phyloP scores from a whole-genome alignment of 2,888 invertebrate species.

The Tetramorium bicarinatum region DNA sequence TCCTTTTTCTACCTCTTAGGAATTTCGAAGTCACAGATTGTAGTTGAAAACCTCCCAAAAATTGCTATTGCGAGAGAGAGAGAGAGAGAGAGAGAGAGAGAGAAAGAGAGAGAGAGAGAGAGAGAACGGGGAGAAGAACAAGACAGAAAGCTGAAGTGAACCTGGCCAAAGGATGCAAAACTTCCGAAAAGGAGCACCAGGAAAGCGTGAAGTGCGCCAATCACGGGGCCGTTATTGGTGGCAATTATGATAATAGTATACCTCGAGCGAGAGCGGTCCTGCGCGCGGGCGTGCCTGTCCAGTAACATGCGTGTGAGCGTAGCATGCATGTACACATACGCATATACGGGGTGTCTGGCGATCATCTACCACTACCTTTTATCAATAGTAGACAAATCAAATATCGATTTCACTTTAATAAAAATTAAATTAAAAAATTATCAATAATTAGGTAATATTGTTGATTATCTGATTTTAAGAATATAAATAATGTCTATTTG shows the following conservation, averaged over 20 bases:
- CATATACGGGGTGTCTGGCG: conserved; percentile 50
- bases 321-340: conserved; percentile 49
- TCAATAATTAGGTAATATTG: not conserved
- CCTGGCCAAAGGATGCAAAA: conserved; percentile 78
- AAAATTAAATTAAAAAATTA: not conserved
- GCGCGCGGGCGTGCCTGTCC: conserved; percentile 42
- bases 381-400: not conserved
- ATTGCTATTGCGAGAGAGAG: not conserved
- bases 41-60: conserved; percentile 47
- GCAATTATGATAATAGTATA: conserved; percentile 86
- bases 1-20: conserved; percentile 54
- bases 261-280: conserved; percentile 77
- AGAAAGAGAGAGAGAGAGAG: not conserved
- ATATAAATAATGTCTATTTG: not conserved
- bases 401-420: conserved; percentile 25
- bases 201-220: conserved; percentile 84
- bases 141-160: conserved; percentile 52
- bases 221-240: conserved; percentile 84
- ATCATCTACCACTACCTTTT: conserved; percentile 19
- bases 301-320: conserved; percentile 43
- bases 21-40: conserved; percentile 58
- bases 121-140: not conserved
- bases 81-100: not conserved
- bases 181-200: conserved; percentile 83
- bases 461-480: not conserved